These are phyloP conservation scores for Amphiprion clarkii DNA, from an alignment of 2,797 vertebrate species.

Conservation along the genomic window DNA sequence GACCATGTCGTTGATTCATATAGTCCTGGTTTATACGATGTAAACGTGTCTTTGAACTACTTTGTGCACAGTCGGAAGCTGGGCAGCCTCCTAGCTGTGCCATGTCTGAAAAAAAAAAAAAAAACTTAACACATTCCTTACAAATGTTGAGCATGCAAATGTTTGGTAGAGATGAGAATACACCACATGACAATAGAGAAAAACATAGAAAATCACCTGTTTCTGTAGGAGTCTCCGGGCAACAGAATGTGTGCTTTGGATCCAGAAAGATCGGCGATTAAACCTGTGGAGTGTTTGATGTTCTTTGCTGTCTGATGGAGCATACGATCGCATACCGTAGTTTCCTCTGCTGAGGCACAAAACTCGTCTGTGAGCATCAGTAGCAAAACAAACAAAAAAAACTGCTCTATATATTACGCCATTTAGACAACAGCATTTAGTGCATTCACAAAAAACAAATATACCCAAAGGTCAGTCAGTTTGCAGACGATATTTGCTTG, in stretches of 20 bases:
- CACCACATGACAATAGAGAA: slow-evolving; percentile 56
- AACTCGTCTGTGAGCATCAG: no score
- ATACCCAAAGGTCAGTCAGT: no score
- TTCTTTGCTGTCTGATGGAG: neutral
- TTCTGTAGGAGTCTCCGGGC: slow-evolving; percentile 72
- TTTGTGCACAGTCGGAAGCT: slow-evolving; percentile 69
- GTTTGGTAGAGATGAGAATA: slow-evolving; percentile 60
- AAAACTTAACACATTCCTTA: slow-evolving; percentile 74
- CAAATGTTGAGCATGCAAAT: slow-evolving; percentile 76
- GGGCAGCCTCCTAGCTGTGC: slow-evolving; percentile 41
- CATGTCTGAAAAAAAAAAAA: slow-evolving; percentile 50
- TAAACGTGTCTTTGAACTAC: slow-evolving; percentile 72
- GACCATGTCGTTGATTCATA: slow-evolving; percentile 57
- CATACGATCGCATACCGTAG: slow-evolving; percentile 10
- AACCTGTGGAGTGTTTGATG: no score
- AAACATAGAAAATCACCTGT: slow-evolving; percentile 54
- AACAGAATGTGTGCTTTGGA: slow-evolving; percentile 78
- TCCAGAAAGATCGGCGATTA: slow-evolving; percentile 41
- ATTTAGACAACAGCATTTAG: no score
- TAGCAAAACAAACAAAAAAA: no score
- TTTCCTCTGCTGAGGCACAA: neutral
- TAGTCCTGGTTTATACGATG: slow-evolving; percentile 68
- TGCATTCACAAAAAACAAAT: no score
- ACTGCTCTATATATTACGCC: no score
- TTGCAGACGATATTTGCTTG: no score